Conservation (phyloP, 2,113 vertebrate genomes). For the Sylvicapra grimmia region DNA sequence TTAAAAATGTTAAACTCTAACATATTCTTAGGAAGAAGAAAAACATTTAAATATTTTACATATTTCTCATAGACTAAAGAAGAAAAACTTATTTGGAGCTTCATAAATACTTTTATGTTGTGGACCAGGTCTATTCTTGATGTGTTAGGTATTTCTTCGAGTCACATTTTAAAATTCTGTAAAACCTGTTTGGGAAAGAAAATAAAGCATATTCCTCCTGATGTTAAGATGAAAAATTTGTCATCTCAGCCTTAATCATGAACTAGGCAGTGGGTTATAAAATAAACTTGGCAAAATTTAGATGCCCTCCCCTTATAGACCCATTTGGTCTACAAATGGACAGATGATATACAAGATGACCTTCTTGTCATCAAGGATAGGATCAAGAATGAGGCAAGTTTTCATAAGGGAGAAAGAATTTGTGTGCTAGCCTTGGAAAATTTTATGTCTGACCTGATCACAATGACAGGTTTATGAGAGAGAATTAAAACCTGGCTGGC, state of each 20-base stretch:
- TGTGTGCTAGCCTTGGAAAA: conserved; percentile 39
- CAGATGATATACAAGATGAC: conserved; percentile 48
- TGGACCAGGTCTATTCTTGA: background rate
- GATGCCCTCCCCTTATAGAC: conserved; percentile 8
- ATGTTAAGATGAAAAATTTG: conserved; percentile 29
- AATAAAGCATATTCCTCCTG: background rate
- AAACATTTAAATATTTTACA: background rate
- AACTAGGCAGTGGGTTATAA: conserved; percentile 16
- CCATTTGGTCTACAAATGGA: conserved; percentile 41
- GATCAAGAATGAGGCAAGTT: background rate
- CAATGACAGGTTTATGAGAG: conserved; percentile 61
- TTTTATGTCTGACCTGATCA: conserved; percentile 58
- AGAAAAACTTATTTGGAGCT: background rate
- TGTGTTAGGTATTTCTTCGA: background rate
- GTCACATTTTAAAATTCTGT: conserved; percentile 20
- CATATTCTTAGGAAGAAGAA: background rate
- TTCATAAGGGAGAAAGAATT: background rate
- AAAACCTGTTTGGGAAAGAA: conserved; percentile 21
- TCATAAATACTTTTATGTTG: background rate
- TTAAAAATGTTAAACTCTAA: background rate
- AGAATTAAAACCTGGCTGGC: conserved; percentile 50
- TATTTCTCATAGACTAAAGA: background rate
- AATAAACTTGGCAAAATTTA: conserved; percentile 45
- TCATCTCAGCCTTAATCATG: conserved; percentile 1
- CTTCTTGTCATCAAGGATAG: conserved; percentile 23